These are phyloP conservation scores for Cisticola juncidis DNA, from an alignment of 2,113 vertebrate species.

Conservation along the genomic window DNA sequence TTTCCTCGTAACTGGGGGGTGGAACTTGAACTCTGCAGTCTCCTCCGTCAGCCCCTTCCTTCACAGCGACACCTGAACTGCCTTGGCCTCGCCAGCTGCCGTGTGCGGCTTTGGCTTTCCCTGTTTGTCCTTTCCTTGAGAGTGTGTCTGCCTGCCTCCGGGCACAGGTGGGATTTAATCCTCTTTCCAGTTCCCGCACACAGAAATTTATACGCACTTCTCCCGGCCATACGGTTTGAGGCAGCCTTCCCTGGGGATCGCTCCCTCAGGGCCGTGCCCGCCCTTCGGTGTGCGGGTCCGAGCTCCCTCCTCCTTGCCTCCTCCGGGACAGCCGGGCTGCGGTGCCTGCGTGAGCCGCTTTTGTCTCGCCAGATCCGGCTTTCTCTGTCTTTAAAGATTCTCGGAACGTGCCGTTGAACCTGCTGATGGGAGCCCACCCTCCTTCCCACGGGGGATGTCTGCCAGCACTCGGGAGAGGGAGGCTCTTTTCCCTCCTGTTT, in stretches of 20 bases:
- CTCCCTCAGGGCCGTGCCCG: background rate
- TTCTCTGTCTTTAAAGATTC: background rate
- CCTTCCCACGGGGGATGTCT: background rate
- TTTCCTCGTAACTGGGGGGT: background rate
- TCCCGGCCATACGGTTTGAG: background rate
- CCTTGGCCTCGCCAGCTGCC: background rate
- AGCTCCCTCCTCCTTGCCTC: background rate
- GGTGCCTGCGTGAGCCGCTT: background rate
- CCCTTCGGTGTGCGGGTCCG: background rate
- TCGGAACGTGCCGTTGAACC: background rate
- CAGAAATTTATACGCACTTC: background rate
- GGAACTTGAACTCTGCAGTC: background rate
- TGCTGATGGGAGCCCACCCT: background rate
- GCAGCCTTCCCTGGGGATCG: background rate
- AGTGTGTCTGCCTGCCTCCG: background rate
- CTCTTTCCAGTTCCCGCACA: background rate
- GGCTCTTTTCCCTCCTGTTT: background rate
- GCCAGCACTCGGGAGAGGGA: background rate
- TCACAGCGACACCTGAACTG: background rate
- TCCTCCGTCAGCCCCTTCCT: background rate
- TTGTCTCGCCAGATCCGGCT: background rate
- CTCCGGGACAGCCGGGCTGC: background rate
- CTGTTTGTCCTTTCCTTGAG: background rate
- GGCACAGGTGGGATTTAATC: conserved; percentile 7
- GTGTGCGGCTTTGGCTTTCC: background rate